A percentile compares a stretch with the other conserved stretches of the same genome.
phyloP scores from a whole-genome alignment of 2,113 vertebrate genomes.

The Tiliqua scincoides region DNA sequence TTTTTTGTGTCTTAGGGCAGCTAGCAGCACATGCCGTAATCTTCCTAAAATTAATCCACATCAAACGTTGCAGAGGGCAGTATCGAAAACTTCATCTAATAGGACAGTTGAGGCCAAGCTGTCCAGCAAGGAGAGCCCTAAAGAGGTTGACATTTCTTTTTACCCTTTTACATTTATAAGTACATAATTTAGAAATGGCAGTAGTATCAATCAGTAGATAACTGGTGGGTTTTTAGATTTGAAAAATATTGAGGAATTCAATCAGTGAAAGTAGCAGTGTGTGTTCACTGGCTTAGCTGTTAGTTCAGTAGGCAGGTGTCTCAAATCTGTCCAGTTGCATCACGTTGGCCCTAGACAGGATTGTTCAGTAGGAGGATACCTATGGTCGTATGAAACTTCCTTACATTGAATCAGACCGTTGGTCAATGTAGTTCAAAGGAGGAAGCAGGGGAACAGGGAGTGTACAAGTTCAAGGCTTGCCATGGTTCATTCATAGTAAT shows the following conservation, averaged over 20 bases:
- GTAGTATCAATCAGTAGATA: background rate
- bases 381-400: background rate
- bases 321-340: background rate
- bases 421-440: too few relatives aligned
- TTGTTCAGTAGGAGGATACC: background rate
- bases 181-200: background rate
- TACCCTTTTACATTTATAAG: background rate
- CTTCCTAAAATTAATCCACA: constrained; percentile 80
- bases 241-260: background rate
- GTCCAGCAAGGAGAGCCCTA: constrained; percentile 65
- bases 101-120: constrained; percentile 67
- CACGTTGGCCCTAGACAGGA: too few relatives aligned
- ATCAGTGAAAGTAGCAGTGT: background rate
- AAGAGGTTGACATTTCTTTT: constrained; percentile 62
- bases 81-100: constrained; percentile 62
- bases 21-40: constrained; percentile 72
- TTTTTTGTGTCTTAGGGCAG: constrained; percentile 69
- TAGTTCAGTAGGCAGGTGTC: background rate
- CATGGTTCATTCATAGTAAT: too few relatives aligned
- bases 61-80: constrained; percentile 53
- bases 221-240: background rate
- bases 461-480: background rate
- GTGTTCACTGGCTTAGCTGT: background rate
- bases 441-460: too few relatives aligned
- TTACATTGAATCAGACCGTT: background rate